Conservation (phyloP, 2,797 vertebrate genomes). For the Protosalanx chinensis region DNA sequence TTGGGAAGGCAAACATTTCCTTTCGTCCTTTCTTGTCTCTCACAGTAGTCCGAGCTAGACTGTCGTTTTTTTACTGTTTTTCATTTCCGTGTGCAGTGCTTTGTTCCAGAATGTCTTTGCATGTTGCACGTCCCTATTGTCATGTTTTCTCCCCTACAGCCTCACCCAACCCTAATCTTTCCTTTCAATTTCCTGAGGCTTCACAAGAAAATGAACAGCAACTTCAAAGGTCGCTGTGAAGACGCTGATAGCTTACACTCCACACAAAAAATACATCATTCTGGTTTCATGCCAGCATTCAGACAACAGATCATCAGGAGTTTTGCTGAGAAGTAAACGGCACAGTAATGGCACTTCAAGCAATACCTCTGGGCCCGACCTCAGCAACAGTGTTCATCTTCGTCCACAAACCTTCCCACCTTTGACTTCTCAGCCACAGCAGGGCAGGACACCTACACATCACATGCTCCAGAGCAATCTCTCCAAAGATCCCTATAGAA, state of each 20-base stretch:
- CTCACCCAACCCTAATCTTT: constrained; percentile 47
- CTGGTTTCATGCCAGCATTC: constrained; percentile 29
- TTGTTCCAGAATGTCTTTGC: constrained; percentile 55
- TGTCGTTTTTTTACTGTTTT: constrained; percentile 8
- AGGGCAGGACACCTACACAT: background rate
- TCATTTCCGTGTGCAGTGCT: constrained; percentile 56
- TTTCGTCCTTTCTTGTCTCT: background rate
- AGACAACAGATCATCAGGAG: constrained; percentile 37
- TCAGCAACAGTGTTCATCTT: background rate
- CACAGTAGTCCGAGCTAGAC: constrained; percentile 49
- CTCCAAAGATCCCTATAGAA: background rate
- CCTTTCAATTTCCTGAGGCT: constrained; percentile 70
- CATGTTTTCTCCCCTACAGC: constrained; percentile 35
- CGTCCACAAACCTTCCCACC: background rate
- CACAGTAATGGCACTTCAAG: background rate
- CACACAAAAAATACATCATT: constrained; percentile 42
- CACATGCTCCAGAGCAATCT: background rate
- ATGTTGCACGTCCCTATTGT: constrained; percentile 35
- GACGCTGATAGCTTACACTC: constrained; percentile 37
- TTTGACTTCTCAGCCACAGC: background rate
- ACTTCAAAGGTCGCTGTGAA: constrained; percentile 56
- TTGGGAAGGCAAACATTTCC: background rate
- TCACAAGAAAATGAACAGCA: constrained; percentile 59
- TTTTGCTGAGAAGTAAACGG: constrained; percentile 23
- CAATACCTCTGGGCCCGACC: background rate